Evolutionary conservation across 2,888 invertebrate species (phyloP).

Genomic region (Meiosimyza decipiens): DNA sequence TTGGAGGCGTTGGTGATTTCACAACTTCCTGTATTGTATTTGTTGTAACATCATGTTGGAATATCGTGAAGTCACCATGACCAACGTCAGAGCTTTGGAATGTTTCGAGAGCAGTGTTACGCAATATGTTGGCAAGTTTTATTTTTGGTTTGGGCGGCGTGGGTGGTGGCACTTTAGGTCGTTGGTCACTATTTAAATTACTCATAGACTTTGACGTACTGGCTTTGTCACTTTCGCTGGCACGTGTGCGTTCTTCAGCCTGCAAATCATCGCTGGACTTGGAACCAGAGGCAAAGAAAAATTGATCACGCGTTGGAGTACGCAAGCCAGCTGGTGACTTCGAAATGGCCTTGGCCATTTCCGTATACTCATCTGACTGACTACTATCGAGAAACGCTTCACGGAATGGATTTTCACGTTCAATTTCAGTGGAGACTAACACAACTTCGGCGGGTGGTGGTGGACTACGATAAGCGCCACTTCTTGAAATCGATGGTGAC

Average conservation of each 20-base stretch:
- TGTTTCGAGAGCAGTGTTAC: constrained; percentile 62
- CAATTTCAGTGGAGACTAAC: constrained; percentile 56
- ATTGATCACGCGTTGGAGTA: constrained; percentile 53
- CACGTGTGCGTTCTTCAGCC: constrained; percentile 48
- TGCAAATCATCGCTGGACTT: constrained; percentile 62
- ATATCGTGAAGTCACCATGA: constrained; percentile 65
- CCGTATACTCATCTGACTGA: constrained; percentile 60
- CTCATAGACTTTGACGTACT: constrained; percentile 57
- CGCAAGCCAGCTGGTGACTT: constrained; percentile 53
- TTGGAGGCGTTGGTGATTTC: constrained; percentile 40
- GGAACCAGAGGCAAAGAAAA: constrained; percentile 55
- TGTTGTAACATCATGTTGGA: constrained; percentile 64
- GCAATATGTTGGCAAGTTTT: constrained; percentile 62
- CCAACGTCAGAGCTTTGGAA: constrained; percentile 64
- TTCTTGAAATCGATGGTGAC: constrained; percentile 1
- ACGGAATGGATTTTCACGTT: constrained; percentile 66
- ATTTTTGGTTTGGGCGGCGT: constrained; percentile 62
- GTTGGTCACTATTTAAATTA: constrained; percentile 44
- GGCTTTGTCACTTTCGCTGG: constrained; percentile 45
- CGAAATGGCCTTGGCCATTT: constrained; percentile 60
- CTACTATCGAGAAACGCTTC: constrained; percentile 55
- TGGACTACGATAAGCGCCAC: constrained; percentile 47
- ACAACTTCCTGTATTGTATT: constrained; percentile 62
- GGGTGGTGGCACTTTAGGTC: constrained; percentile 55
- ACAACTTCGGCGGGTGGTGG: constrained; percentile 48